Evolutionary conservation across 1,140 invertebrate genomes (phyloP).

Genomic region (Penaeus japonicus): DNA sequence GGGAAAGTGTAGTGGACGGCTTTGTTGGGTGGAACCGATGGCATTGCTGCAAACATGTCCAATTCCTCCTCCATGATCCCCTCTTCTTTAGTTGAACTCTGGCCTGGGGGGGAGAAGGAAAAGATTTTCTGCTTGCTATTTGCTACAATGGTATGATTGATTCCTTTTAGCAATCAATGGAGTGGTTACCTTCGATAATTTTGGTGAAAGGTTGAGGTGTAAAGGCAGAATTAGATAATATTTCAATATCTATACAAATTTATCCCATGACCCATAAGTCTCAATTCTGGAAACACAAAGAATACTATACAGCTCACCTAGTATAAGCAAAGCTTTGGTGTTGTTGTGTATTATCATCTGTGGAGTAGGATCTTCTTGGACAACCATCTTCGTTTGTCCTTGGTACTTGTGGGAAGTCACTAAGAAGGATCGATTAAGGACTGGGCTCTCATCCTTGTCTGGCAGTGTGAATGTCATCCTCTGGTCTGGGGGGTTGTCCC

Average conservation of each 20-base stretch:
- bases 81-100: slow-evolving; percentile 42
- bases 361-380: slow-evolving; percentile 70
- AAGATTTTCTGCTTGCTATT: neutral
- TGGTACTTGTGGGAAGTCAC: slow-evolving; percentile 62
- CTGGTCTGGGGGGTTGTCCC: slow-evolving; percentile 28
- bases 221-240: too few relatives aligned
- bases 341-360: slow-evolving; percentile 69
- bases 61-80: slow-evolving; percentile 63
- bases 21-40: slow-evolving; percentile 60
- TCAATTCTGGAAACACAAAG: too few relatives aligned
- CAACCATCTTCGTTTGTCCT: slow-evolving; percentile 69
- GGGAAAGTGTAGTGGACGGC: slow-evolving; percentile 64
- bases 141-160: too few relatives aligned
- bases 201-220: too few relatives aligned
- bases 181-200: too few relatives aligned
- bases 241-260: too few relatives aligned
- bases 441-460: slow-evolving; percentile 26
- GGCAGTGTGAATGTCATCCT: slow-evolving; percentile 54
- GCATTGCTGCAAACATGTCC: slow-evolving; percentile 62
- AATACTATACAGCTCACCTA: slow-evolving; percentile 20
- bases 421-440: slow-evolving; percentile 57
- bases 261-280: too few relatives aligned
- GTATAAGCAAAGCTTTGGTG: slow-evolving; percentile 60
- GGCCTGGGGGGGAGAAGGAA: neutral
- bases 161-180: too few relatives aligned